Evolutionary conservation across 2,113 vertebrate genomes (phyloP), one percentile per base, ranked within the genome.

Genomic region (Phycodurus eques): DNA sequence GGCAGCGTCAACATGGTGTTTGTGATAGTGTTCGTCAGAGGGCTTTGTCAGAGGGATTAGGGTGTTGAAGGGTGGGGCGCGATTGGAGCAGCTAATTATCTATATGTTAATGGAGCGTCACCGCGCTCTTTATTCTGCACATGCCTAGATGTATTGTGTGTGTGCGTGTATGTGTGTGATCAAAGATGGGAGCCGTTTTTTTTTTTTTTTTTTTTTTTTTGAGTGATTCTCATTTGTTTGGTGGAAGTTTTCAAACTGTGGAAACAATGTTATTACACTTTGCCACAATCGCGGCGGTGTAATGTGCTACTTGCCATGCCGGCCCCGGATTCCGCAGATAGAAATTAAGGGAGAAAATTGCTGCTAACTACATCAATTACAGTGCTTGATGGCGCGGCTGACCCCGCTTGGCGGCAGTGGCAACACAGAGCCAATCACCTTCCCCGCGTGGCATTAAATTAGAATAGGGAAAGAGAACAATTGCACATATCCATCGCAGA

Each of bases 321-420:
- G 88, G 85, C 83, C 89, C 90, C 75, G 90, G 88, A 90, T 89
- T 90, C 90, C 74, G 89, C 92, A 90, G 91, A 92, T 91, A 91
- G 91, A 92, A 94, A 94, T 93, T 93, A 94, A 86, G 90, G 85
- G 89, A 89, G 87, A 90, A 93, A 94, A 94, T 94, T 93, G 92
- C 89, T 88, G 90, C 93, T 94, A 94, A 94, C 93, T 92, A 93
- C 92, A n/a, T 92, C 92, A 93, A 94, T 94, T 94, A 94, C 90
- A 83, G 89, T 85, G 87, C 88, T 91, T 91, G 93, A 94, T 93
- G 92, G 92, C 89, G 79, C 87, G 81, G 87, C 85, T 93, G 93
- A 94, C 93, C 93, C 89, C 85, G n/a, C 85, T 92, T 90, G 92
- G 91, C 91, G 89, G 90, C 90, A 70, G 74, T 91, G 92, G 92